Evolutionary conservation across 2,888 invertebrate genomes (phyloP), one percentile per base, ranked within the genome.

Genomic region (Odontothrips loti): DNA sequence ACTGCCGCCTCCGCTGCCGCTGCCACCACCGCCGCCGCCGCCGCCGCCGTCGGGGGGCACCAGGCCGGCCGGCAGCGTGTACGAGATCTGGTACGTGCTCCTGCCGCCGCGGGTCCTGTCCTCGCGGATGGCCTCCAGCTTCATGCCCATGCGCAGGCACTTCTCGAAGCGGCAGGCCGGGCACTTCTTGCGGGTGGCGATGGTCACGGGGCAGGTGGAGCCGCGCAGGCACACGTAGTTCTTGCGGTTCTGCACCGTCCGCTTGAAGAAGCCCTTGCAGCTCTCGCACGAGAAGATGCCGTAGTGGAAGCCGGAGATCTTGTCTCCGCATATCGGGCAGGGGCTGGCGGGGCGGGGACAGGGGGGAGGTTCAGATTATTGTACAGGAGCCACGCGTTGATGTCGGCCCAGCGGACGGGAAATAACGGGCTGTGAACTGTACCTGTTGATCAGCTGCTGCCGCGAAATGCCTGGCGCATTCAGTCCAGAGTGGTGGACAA

Each of bases 281-380:
- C 96, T 96, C 87, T 98, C 98, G 89, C 98, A 98, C 17, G 97
- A 97, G 89, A 97, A 98, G 85, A 98, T 98, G 17, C 98, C 98
- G 88, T 98, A 98, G 88, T 98, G 98, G 89, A 98, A 98, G 47
- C 98, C 97, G 84, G 96, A 96, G 86, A 97, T 97, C 87, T 96
- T 96, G 88, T 97, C 97, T 4, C 96, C 96, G 87, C 97, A 97
- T 81, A 97, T 96, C 20, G 97, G 97, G 86, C 97, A 97, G 0
- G 97, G 97, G 84, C 96, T 96, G 87, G 47, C 80, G 81, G 81
- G n/a, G 47, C 80, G 48, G 47, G 17, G 34, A 43, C 2, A 43
- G 34, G 34, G 34, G 34, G 34, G 6, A 43, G 34, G 6, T 43
- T 43, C 34, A 43, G n/a, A n/a, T n/a, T n/a, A n/a, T n/a, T n/a